Evolutionary conservation across 2,888 invertebrate species (phyloP).

Genomic region (Baronia brevicornis): DNA sequence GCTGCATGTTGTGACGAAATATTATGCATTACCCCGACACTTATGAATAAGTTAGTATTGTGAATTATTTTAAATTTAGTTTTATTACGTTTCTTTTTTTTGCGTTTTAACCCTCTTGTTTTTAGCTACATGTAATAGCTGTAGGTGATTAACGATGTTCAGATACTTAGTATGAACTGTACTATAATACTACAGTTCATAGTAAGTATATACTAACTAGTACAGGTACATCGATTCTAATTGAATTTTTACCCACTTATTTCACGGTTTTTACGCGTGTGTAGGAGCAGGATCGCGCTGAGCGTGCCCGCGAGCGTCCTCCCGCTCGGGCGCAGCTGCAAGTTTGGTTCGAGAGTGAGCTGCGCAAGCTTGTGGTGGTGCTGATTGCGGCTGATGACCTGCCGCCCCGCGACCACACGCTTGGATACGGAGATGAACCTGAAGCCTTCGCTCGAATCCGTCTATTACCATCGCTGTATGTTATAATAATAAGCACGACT

Average conservation of each 20-base stretch:
- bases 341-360: constrained; percentile 90
- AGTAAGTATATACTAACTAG: no score
- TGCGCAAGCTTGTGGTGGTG: constrained; percentile 88
- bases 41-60: constrained; percentile 12
- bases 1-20: constrained; percentile 64
- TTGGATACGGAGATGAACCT: constrained; percentile 85
- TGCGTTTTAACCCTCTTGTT: constrained; percentile 16
- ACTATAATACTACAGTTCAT: no score
- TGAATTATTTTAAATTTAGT: constrained; percentile 25
- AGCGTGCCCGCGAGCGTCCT: constrained; percentile 78
- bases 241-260: no score
- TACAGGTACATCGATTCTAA: no score
- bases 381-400: constrained; percentile 91
- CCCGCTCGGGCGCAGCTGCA: constrained; percentile 90
- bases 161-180: no score
- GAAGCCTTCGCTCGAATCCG: constrained; percentile 91
- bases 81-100: constrained; percentile 27
- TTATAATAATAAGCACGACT: constrained; percentile 23
- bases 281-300: constrained; percentile 66
- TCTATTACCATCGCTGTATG: constrained; percentile 87
- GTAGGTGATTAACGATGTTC: no score
- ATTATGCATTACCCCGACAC: constrained; percentile 50
- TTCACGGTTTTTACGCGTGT: constrained; percentile 17
- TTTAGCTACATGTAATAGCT: no score
- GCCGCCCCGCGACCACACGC: constrained; percentile 84